A percentile compares a stretch with the other conserved stretches of the same genome.
Evolutionary conservation across 2,797 vertebrate genomes (phyloP).

Genomic region (Oreochromis mossambicus): DNA sequence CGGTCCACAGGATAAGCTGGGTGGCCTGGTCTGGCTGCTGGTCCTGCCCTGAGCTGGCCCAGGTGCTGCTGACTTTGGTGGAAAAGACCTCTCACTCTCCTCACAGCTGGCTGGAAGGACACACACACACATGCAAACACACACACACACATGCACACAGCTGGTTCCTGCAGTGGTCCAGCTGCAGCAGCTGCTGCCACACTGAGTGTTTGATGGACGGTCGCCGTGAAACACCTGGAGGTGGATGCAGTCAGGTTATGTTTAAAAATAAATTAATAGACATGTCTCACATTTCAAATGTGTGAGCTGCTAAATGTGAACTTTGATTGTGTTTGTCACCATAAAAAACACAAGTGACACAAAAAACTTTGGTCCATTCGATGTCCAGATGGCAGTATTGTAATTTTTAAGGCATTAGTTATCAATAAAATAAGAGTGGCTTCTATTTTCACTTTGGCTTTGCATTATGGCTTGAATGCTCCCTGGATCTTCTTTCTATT

Average conservation of each 20-base stretch:
- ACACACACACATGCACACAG: constrained; percentile 13
- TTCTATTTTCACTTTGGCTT: background rate
- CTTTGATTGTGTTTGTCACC: background rate
- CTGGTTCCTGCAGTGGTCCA: constrained; percentile 33
- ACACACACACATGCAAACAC: background rate
- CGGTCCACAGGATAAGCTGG: constrained; percentile 31
- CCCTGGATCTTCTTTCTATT: background rate
- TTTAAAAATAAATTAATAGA: background rate
- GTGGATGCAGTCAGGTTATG: background rate
- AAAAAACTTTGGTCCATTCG: background rate
- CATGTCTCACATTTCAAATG: background rate
- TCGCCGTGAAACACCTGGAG: constrained; percentile 51
- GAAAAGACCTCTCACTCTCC: constrained; percentile 61
- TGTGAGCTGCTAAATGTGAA: background rate
- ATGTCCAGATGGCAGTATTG: background rate
- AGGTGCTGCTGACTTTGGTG: constrained; percentile 66
- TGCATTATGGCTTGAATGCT: background rate
- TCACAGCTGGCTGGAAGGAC: constrained; percentile 43
- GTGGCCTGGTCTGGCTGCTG: constrained; percentile 49
- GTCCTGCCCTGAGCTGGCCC: constrained; percentile 39
- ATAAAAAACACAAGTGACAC: background rate
- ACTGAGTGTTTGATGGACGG: background rate
- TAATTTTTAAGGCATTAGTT: background rate
- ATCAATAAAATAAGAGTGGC: background rate
- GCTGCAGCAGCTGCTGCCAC: constrained; percentile 59